phyloP scores from a whole-genome alignment of 2,797 vertebrate species.

The Propithecus deckenii region DNA sequence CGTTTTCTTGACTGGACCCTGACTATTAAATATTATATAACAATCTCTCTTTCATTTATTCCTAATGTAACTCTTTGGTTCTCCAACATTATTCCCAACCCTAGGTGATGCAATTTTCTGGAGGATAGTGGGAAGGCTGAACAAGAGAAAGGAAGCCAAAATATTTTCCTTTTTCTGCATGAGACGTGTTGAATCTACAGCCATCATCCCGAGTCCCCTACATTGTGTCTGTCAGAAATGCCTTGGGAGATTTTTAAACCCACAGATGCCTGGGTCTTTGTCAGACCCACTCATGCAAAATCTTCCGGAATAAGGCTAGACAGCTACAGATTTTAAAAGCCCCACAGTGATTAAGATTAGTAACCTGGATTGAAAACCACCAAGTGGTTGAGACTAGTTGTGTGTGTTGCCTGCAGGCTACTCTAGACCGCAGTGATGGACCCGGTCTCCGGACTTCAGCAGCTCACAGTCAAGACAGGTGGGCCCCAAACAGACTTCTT shows the following conservation, averaged over 20 bases:
- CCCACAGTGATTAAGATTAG: not conserved
- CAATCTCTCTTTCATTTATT: not conserved
- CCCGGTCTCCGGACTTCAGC: not conserved
- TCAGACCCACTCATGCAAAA: not conserved
- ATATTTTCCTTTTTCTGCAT: not conserved
- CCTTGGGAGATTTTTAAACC: not conserved
- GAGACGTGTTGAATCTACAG: not conserved
- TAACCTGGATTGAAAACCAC: not conserved
- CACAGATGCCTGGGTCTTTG: not conserved
- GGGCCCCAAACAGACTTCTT: not conserved
- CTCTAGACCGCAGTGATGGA: not conserved
- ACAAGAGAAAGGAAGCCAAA: not conserved
- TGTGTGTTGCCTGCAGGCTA: not conserved
- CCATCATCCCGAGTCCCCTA: not conserved
- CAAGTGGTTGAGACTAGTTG: not conserved
- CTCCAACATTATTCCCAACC: not conserved
- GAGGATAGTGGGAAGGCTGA: not conserved
- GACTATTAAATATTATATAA: not conserved
- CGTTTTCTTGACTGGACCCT: not conserved
- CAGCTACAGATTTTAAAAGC: not conserved
- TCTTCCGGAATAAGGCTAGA: not conserved
- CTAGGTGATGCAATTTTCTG: not conserved
- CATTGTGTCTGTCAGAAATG: not conserved
- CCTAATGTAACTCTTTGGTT: not conserved
- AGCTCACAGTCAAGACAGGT: not conserved